Evolutionary conservation across 2,797 vertebrate species (phyloP).

Genomic region (Neomorphus geoffroyi): DNA sequence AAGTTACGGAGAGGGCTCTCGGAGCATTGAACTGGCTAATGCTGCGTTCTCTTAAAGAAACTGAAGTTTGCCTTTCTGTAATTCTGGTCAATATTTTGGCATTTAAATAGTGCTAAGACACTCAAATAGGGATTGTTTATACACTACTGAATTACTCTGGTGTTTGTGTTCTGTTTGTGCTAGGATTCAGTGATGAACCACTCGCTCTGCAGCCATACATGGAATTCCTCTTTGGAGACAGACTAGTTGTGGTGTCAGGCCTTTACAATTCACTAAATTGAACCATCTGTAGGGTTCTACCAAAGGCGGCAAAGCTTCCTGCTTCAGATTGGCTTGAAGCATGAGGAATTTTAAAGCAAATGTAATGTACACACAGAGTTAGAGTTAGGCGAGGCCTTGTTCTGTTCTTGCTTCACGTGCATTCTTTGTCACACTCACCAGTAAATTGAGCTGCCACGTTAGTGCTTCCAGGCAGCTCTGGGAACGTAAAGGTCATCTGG

Average conservation of each 20-base stretch:
- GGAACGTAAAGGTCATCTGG: neutral
- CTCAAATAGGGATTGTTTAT: neutral
- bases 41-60: neutral
- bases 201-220: neutral
- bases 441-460: neutral
- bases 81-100: neutral
- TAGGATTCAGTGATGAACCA: neutral
- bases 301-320: neutral
- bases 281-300: neutral
- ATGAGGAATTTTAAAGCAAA: neutral
- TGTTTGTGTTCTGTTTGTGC: neutral
- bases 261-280: neutral
- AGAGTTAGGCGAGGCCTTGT: neutral
- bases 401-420: neutral
- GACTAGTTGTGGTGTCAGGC: neutral
- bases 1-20: neutral
- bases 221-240: neutral
- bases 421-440: accelerated
- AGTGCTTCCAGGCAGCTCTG: neutral
- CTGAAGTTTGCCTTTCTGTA: neutral
- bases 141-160: neutral
- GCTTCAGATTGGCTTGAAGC: neutral
- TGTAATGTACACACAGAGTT: neutral
- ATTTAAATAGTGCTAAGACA: neutral
- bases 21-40: neutral